A percentile compares a stretch with the other conserved stretches of the same genome.
Conservation (phyloP, 2,113 vertebrate species). For the Parus major region DNA sequence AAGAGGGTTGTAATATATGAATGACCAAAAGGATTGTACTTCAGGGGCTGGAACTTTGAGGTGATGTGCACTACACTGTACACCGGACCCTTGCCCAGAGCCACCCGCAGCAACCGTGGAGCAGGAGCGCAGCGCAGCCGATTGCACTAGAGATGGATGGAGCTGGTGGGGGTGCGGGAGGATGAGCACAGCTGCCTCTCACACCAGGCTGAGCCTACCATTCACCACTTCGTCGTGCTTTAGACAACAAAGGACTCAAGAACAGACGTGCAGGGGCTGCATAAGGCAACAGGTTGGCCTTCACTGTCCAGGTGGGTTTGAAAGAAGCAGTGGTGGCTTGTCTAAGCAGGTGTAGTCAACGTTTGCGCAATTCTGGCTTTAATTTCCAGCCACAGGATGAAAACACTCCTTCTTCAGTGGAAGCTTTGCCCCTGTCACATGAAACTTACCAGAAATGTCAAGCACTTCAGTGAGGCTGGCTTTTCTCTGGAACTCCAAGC, state of each 20-base stretch:
- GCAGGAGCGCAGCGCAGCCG: neutral
- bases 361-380: neutral
- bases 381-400: neutral
- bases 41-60: conserved; percentile 91
- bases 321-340: neutral
- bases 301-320: neutral
- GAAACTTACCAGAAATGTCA: neutral
- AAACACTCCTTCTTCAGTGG: neutral
- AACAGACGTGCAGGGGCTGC: neutral
- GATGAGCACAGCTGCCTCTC: neutral
- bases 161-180: neutral
- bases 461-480: neutral
- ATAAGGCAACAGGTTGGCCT: neutral
- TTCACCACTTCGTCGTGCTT: neutral
- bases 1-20: conserved; percentile 71
- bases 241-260: neutral
- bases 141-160: conserved; percentile 36
- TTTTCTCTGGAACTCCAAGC: neutral
- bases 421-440: neutral
- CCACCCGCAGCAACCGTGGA: neutral
- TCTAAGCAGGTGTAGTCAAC: neutral
- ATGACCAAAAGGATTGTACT: conserved; percentile 81
- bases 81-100: conserved; percentile 8
- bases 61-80: conserved; percentile 76
- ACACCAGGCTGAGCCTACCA: neutral